Evolutionary conservation across 2,113 vertebrate genomes (phyloP).

Genomic region (Mobula birostris): DNA sequence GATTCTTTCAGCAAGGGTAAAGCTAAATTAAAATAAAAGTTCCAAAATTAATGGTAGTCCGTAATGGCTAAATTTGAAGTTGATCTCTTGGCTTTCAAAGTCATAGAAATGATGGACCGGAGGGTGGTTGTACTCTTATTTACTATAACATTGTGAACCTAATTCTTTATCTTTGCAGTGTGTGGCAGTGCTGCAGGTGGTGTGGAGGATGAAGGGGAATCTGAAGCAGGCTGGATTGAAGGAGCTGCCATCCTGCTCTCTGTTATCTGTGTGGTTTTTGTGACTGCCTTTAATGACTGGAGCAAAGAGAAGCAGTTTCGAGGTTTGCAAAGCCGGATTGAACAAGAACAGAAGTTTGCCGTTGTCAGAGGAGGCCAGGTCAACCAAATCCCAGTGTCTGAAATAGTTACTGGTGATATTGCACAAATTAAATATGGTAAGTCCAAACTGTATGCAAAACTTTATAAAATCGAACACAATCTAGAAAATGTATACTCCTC

Average conservation of each 20-base stretch:
- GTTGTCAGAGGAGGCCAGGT: conserved; percentile 83
- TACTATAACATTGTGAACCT: not conserved
- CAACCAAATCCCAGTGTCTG: conserved; percentile 89
- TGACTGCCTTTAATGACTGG: conserved; percentile 98
- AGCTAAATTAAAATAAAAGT: not conserved
- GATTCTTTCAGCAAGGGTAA: not conserved
- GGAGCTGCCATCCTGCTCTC: conserved; percentile 93
- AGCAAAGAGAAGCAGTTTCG: conserved; percentile 98
- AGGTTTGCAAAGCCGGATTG: conserved; percentile 94
- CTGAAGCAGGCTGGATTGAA: conserved; percentile 95
- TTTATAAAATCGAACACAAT: not conserved
- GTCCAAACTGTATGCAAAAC: conserved; percentile 41
- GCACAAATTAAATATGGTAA: conserved; percentile 94
- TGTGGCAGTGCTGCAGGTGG: conserved; percentile 70
- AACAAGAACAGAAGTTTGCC: conserved; percentile 97
- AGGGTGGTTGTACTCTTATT: not conserved
- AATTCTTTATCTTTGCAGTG: conserved; percentile 49
- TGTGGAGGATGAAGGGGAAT: conserved; percentile 84
- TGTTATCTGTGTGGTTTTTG: conserved; percentile 91
- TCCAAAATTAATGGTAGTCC: not conserved
- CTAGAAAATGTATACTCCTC: not conserved
- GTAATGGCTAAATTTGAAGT: not conserved
- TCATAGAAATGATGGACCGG: not conserved
- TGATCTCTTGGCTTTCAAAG: not conserved
- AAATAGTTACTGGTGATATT: conserved; percentile 91